Conservation (phyloP, 2,113 vertebrate species). For the Neotoma lepida region DNA sequence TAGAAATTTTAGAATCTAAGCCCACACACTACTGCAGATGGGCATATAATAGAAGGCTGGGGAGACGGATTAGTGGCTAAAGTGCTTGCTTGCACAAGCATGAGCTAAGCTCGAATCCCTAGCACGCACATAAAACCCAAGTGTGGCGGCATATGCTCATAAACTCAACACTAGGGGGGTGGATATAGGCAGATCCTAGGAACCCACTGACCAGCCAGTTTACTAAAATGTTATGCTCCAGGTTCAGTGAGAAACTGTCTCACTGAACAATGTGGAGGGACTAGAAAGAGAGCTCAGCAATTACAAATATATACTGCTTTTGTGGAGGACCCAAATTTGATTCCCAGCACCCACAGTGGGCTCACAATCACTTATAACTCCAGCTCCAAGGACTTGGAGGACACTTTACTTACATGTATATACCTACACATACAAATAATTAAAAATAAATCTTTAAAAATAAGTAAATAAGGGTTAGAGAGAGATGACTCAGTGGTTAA, state of each 20-base stretch:
- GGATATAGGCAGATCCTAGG: neutral
- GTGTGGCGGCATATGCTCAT: neutral
- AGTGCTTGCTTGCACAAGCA: too few species aligned
- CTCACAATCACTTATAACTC: neutral
- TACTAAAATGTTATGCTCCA: neutral
- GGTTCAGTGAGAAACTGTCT: neutral
- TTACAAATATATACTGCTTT: neutral
- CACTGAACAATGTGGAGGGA: neutral
- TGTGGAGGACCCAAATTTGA: neutral
- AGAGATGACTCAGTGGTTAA: neutral
- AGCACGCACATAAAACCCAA: neutral
- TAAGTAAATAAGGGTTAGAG: neutral
- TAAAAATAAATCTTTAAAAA: neutral
- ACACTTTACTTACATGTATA: neutral
- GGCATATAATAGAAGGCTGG: neutral
- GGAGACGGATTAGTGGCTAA: neutral
- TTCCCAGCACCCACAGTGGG: neutral
- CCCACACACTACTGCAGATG: neutral
- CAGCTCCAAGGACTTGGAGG: neutral
- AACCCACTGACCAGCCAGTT: neutral
- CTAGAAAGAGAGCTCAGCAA: neutral
- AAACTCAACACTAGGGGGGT: neutral
- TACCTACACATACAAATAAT: neutral
- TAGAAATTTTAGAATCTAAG: neutral
- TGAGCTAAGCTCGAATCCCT: neutral